Percentiles rank a stretch among this genome's conserved stretches.
These are phyloP conservation scores for Antheraea yamamai DNA, from an alignment of 2,888 invertebrate species.

Conservation along the genomic window DNA sequence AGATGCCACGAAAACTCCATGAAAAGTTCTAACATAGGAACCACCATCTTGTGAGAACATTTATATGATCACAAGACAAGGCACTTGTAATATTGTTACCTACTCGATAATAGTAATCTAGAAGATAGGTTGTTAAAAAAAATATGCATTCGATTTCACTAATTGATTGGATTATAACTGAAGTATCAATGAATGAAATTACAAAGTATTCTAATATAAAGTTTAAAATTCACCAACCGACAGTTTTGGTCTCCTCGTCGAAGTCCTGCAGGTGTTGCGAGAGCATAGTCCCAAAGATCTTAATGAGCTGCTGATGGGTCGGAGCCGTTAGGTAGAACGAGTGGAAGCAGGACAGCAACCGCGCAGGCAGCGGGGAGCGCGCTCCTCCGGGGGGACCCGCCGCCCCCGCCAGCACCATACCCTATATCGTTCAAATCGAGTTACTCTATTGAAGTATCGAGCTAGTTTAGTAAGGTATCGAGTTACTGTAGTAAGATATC, in stretches of 20 bases:
- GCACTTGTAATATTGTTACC: too few relatives aligned
- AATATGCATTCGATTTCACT: too few relatives aligned
- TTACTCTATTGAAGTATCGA: background rate
- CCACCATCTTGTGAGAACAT: too few relatives aligned
- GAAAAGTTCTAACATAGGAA: too few relatives aligned
- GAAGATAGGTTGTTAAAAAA: too few relatives aligned
- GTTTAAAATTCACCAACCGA: constrained; percentile 64
- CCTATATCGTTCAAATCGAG: constrained; percentile 64
- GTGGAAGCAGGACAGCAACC: constrained; percentile 91
- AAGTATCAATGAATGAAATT: background rate
- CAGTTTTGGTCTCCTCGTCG: constrained; percentile 89
- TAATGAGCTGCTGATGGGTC: constrained; percentile 87
- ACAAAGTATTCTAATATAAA: too few relatives aligned
- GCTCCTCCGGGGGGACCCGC: constrained; percentile 96
- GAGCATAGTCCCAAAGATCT: constrained; percentile 93
- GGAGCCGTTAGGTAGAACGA: constrained; percentile 86
- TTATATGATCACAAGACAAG: too few relatives aligned
- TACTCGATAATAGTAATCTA: too few relatives aligned
- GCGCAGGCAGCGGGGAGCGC: constrained; percentile 88
- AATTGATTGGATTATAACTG: background rate
- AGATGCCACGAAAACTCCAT: too few relatives aligned
- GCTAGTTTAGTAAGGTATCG: background rate
- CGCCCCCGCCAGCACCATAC: constrained; percentile 89
- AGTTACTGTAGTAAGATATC: too few relatives aligned
- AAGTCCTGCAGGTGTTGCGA: constrained; percentile 89